Evolutionary conservation across 2,113 vertebrate species (phyloP).

Genomic region (Cryptomyrus ogoouensis): DNA sequence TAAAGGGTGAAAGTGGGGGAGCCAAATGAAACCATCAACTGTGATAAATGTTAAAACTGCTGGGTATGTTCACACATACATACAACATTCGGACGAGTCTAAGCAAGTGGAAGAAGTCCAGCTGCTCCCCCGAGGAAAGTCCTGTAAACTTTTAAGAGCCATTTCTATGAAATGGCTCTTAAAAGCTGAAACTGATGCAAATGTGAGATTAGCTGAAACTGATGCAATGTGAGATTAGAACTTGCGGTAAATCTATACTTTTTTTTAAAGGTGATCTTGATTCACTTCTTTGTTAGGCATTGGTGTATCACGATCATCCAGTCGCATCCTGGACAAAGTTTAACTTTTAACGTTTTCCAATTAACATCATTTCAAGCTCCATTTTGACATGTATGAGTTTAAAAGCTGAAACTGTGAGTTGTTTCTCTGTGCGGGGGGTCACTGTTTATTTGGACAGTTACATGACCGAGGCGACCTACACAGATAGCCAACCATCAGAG

Average conservation of each 20-base stretch:
- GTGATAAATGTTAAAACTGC: not conserved
- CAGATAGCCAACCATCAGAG: not conserved
- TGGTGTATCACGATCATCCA: not conserved
- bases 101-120: not conserved
- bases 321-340: not conserved
- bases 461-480: not conserved
- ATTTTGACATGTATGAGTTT: not conserved
- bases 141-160: not conserved
- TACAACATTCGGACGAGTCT: not conserved
- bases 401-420: not conserved
- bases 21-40: not conserved
- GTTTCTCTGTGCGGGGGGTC: not conserved
- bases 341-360: not conserved
- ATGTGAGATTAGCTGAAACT: too few relatives aligned
- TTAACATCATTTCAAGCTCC: not conserved
- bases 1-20: not conserved
- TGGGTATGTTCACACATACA: not conserved
- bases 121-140: not conserved
- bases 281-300: not conserved
- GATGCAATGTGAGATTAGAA: not conserved
- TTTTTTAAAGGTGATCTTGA: not conserved
- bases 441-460: not conserved
- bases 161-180: too few relatives aligned
- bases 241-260: not conserved
- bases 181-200: too few relatives aligned